These are phyloP conservation scores for Meleagris gallopavo DNA, from an alignment of 2,113 vertebrate species.

Conservation along the genomic window DNA sequence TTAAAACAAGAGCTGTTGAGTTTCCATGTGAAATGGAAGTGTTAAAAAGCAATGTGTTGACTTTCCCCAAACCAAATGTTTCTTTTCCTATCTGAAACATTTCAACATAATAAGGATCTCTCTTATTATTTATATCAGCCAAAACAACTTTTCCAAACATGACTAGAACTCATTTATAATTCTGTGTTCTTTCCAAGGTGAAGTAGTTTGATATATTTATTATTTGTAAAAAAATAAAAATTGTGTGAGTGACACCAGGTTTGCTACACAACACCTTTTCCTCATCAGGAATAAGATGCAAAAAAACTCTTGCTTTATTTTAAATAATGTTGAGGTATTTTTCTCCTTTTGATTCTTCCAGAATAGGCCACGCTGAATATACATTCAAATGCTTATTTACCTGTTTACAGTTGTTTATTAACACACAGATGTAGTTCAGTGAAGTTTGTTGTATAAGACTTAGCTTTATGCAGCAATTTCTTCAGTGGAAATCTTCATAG, in stretches of 20 bases:
- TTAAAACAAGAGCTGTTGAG: not conserved
- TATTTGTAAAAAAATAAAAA: constrained; percentile 3
- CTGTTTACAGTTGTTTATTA: not conserved
- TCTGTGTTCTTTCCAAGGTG: not conserved
- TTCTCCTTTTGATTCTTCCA: not conserved
- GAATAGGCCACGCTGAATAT: not conserved
- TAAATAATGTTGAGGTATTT: not conserved
- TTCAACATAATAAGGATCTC: not conserved
- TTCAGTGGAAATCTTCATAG: not conserved
- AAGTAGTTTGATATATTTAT: not conserved
- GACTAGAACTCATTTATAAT: not conserved
- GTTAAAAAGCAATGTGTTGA: not conserved
- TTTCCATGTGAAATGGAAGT: not conserved
- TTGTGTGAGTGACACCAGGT: not conserved
- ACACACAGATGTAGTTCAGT: not conserved
- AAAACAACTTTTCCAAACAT: not conserved
- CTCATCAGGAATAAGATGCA: not conserved
- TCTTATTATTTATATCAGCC: not conserved
- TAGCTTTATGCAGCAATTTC: not conserved
- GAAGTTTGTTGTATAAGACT: not conserved
- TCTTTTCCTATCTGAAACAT: not conserved
- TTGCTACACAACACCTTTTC: not conserved
- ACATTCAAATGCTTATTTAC: not conserved
- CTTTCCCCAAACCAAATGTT: not conserved
- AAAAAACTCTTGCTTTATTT: not conserved